Conservation (phyloP, 1,140 invertebrate species). For the Lerema accius region DNA sequence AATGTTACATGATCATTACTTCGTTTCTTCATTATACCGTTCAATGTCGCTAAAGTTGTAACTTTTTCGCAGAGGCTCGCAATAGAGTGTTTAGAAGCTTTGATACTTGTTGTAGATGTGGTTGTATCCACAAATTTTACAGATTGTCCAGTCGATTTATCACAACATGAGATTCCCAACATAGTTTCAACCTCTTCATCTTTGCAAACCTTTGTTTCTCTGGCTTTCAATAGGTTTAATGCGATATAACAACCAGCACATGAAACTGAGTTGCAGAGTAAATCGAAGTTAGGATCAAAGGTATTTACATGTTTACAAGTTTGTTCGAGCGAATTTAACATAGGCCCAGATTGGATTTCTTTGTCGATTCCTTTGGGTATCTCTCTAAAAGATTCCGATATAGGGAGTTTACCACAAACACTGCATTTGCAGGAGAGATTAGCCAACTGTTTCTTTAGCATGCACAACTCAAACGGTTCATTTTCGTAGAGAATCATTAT, state of each 20-base stretch:
- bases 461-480: conserved; percentile 50
- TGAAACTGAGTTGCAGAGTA: conserved; percentile 24
- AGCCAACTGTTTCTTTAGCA: conserved; percentile 55
- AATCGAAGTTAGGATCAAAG: conserved; percentile 12
- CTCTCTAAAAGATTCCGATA: conserved; percentile 10
- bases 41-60: conserved; percentile 8
- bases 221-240: conserved; percentile 42
- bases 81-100: conserved; percentile 10
- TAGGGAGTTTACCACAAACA: conserved; percentile 31
- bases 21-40: conserved; percentile 24
- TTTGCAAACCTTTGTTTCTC: conserved; percentile 52
- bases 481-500: conserved; percentile 14
- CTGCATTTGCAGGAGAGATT: conserved; percentile 52
- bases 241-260: conserved; percentile 62
- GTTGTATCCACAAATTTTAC: conserved; percentile 38
- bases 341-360: background rate
- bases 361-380: conserved; percentile 8
- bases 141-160: conserved; percentile 50
- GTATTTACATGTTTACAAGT: conserved; percentile 5
- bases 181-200: conserved; percentile 58
- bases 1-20: conserved; percentile 43
- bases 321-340: background rate
- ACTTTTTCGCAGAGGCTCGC: conserved; percentile 16
- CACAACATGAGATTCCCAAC: conserved; percentile 34
- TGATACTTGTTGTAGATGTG: conserved; percentile 44